Conservation (phyloP, 2,113 vertebrate genomes). For the Motacilla alba region DNA sequence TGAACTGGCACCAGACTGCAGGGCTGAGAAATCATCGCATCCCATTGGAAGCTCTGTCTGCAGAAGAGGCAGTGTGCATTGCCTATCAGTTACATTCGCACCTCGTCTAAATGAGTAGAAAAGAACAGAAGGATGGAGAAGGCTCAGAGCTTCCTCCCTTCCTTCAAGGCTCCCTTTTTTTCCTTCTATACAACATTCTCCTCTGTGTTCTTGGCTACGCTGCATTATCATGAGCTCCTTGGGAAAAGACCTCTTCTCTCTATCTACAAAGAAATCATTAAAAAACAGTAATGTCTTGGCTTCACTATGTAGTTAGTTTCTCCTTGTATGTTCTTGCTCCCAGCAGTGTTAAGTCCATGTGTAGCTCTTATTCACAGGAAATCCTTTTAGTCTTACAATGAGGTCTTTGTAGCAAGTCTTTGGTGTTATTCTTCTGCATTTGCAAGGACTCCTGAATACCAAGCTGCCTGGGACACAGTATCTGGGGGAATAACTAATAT, state of each 20-base stretch:
- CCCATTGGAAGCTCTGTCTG: neutral
- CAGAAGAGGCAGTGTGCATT: neutral
- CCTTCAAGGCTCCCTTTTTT: conserved; percentile 12
- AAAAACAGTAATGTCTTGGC: conserved; percentile 24
- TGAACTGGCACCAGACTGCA: neutral
- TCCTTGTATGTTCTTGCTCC: conserved; percentile 63
- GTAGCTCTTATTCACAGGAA: conserved; percentile 60
- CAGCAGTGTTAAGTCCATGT: conserved; percentile 59
- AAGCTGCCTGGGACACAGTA: conserved; percentile 24
- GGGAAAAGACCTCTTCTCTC: conserved; percentile 45
- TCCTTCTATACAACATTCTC: neutral
- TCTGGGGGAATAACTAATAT: conserved; percentile 54
- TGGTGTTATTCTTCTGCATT: conserved; percentile 59
- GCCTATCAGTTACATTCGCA: neutral
- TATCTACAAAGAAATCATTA: conserved; percentile 53
- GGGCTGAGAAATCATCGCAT: neutral
- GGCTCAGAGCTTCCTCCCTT: conserved; percentile 20
- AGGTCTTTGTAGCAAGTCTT: conserved; percentile 52
- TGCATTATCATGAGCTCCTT: conserved; percentile 49
- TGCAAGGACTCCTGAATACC: conserved; percentile 47
- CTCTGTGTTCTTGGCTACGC: neutral
- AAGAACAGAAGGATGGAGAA: conserved; percentile 11
- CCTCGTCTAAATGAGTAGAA: neutral
- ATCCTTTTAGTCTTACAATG: conserved; percentile 62
- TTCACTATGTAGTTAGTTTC: conserved; percentile 37